Conservation (phyloP, 2,113 vertebrate genomes). For the Nyctibius bracteatus region DNA sequence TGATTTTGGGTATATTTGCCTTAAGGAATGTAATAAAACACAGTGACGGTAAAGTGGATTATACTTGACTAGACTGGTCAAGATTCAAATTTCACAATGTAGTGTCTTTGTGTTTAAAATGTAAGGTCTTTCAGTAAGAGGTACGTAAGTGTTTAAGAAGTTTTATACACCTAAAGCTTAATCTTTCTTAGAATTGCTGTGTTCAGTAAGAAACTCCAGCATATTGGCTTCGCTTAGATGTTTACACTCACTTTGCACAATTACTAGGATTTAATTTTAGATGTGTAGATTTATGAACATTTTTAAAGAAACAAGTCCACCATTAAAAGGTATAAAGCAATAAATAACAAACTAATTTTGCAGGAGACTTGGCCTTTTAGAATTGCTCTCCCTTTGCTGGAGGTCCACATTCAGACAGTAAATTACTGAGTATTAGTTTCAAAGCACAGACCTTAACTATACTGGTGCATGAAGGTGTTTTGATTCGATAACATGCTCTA, state of each 20-base stretch:
- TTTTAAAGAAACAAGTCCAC: neutral
- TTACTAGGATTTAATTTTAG: neutral
- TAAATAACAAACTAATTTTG: neutral
- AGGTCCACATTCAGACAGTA: neutral
- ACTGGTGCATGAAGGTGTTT: neutral
- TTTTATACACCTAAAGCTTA: neutral
- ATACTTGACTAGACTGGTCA: neutral
- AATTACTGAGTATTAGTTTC: neutral
- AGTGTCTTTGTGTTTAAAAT: neutral
- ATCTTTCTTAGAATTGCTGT: neutral
- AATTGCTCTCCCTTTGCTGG: neutral
- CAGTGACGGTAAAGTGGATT: neutral
- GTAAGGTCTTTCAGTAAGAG: neutral
- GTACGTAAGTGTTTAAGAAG: neutral
- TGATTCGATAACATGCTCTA: neutral
- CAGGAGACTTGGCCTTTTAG: neutral
- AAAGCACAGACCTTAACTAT: neutral
- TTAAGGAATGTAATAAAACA: neutral
- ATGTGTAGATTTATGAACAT: neutral
- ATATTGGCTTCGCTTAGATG: neutral
- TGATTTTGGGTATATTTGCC: neutral
- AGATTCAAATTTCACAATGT: neutral
- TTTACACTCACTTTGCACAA: neutral
- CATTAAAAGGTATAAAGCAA: neutral
- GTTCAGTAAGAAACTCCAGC: neutral